Percentiles rank a stretch among this genome's conserved stretches.
These are phyloP conservation scores for Platycercus adscitus DNA, from an alignment of 2,113 vertebrate genomes.

Conservation along the genomic window DNA sequence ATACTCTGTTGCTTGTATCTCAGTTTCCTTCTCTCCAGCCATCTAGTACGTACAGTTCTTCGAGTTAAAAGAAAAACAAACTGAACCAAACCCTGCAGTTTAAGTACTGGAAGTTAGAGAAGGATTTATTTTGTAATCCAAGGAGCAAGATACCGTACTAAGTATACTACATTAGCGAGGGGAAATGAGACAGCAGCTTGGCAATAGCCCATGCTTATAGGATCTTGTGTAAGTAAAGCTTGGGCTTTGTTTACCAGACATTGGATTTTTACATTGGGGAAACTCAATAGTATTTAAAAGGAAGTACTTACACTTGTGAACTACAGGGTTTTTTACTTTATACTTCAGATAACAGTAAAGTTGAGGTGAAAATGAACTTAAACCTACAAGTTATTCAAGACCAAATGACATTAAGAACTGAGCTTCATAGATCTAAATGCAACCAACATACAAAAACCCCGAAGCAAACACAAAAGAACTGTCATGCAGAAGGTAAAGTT, in stretches of 20 bases:
- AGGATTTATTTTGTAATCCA: not conserved
- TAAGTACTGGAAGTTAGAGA: not conserved
- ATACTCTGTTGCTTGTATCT: not conserved
- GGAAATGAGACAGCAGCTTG: not conserved
- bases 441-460: not conserved
- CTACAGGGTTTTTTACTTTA: not conserved
- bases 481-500: not conserved
- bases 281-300: not conserved
- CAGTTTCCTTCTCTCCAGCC: not conserved
- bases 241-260: not conserved
- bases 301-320: not conserved
- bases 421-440: not conserved
- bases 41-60: not conserved
- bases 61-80: not conserved
- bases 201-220: not conserved
- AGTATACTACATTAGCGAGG: rapidly evolving
- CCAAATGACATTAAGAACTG: not conserved
- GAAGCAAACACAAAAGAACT: not conserved
- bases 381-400: not conserved
- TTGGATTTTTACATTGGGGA: not conserved
- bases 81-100: not conserved
- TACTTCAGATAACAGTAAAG: not conserved
- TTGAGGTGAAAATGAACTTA: not conserved
- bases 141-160: not conserved
- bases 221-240: not conserved